Evolutionary conservation across 2,113 vertebrate species (phyloP), one percentile per base, ranked within the genome.

Genomic region (Polyodon spathula): DNA sequence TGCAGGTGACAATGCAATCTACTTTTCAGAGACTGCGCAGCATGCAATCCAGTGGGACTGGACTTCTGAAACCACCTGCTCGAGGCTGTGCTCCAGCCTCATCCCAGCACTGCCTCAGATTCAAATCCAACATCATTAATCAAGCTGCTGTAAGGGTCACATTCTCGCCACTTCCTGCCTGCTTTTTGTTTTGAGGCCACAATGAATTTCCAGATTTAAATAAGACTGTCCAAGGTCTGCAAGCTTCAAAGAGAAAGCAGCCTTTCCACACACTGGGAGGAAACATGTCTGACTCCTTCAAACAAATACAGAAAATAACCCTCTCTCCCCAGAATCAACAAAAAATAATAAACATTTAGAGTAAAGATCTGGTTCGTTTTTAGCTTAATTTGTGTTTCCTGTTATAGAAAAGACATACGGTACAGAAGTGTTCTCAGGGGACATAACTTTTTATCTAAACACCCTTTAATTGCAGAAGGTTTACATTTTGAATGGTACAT

Each of bases 401-500:
- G 48, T 50, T 50, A n/a, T n/a, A 50, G 27, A 27, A 27, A 27
- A 27, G 27, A 27, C 27, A 50, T 14, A 50, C 12, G 12, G 14
- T n/a, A 50, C 4, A 2, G 2, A 50, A 50, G 27, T 27, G 27
- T 12, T 50, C 48, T 50, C 10, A 11, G 14, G 5, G 9, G 15
- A 50, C 48, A 50, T 50, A 14, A n/a, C 27, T 50, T 50, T 50
- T 2, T 10, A n/a, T 50, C 10, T 50, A 50, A 50, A 12, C 15
- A 12, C 48, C 48, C 48, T 50, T 50, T 50, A 11, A 12, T 50
- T 50, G 48, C 48, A 12, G 48, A 50, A 4, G 48, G 15, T 50
- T 46, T 62, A 54, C 73, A 69, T 44, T 2, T 64, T 63, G 51
- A 48, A 60, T 61, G 66, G 66, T 57, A 56, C 59, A 54, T 40